Base-by-base conservation (phyloP, 2,888 invertebrate species). In the Druceiella hillmani region DNA sequence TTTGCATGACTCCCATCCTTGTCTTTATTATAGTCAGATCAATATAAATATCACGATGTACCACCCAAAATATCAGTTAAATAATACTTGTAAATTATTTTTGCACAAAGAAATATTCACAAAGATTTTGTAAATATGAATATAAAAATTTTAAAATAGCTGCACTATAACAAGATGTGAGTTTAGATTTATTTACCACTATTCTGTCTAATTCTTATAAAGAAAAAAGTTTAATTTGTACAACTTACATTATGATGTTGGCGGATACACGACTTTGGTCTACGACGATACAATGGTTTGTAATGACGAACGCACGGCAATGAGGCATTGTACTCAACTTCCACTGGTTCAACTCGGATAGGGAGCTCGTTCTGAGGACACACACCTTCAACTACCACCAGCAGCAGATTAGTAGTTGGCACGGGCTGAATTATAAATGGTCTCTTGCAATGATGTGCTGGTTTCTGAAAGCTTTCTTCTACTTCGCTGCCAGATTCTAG, bases 341-440 rank as follows among this genome's bases (percentile, higher is more conserved):
- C 77, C 28, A 55, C 65, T 37, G 61, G 65, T 36, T 69, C 69
- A 6, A 63, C 53, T 44, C 68, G 61, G 17, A 69, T 49, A 1
- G 66, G 55, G 1, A 64, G 67, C 31, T 74, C 75, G 2, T 65
- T 66, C 36, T 61, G 62, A 1, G 71, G 69, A 54, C 84, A 86
- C 41, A 76, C 64, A 11, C 66, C 70, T 54, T 87, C 80, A n/a
- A 87, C 78, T 11, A 87, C 85, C 29, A 90, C 65, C 52, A 90
- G 66, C 40, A 91, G 64, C 65, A 90, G 75, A 57, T 89, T 90
- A 35, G 84, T 88, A 48, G 78, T 76, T 41, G 83, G 81, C 40
- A 90, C 85, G 26, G 79, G 74, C 48, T 84, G 78, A 2, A 81
- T 81, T 46, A 84, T 79, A 61, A 83, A 88, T 13, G 83, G 81